phyloP scores from a whole-genome alignment of 1,140 invertebrate species.

The Acromyrmex heyeri region DNA sequence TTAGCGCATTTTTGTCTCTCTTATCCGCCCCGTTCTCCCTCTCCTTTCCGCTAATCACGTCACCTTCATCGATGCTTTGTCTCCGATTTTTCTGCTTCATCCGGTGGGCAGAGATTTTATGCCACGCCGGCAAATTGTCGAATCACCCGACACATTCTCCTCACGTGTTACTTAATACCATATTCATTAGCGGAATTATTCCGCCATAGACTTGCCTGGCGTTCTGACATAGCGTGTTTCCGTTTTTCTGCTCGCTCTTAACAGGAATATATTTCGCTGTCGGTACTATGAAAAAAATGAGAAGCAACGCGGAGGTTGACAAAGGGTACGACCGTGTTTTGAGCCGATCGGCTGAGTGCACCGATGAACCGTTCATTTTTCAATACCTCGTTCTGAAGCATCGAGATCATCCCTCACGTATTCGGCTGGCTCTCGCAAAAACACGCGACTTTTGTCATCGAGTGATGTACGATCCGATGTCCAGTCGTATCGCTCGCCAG shows the following conservation, averaged over 20 bases:
- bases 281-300: slow-evolving; percentile 24
- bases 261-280: slow-evolving; percentile 60
- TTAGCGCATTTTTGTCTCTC: slow-evolving; percentile 62
- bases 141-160: not conserved
- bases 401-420: slow-evolving; percentile 78
- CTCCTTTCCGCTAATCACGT: slow-evolving; percentile 66
- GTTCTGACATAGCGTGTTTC: not conserved
- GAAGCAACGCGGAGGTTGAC: slow-evolving; percentile 39
- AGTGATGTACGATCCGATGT: slow-evolving; percentile 74
- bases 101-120: slow-evolving; percentile 63
- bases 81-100: slow-evolving; percentile 65
- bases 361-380: slow-evolving; percentile 78
- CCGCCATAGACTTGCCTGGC: slow-evolving; percentile 1
- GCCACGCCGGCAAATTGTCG: slow-evolving; percentile 46
- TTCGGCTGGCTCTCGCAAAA: slow-evolving; percentile 68
- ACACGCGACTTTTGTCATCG: slow-evolving; percentile 75
- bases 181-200: slow-evolving; percentile 72
- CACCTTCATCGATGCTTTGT: slow-evolving; percentile 58
- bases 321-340: slow-evolving; percentile 62
- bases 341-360: slow-evolving; percentile 74
- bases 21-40: slow-evolving; percentile 17
- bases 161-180: slow-evolving; percentile 49
- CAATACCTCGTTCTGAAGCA: slow-evolving; percentile 72
- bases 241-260: slow-evolving; percentile 16
- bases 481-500: slow-evolving; percentile 50